phyloP scores from a whole-genome alignment of 2,888 invertebrate species.

The Deilephila porcellus region DNA sequence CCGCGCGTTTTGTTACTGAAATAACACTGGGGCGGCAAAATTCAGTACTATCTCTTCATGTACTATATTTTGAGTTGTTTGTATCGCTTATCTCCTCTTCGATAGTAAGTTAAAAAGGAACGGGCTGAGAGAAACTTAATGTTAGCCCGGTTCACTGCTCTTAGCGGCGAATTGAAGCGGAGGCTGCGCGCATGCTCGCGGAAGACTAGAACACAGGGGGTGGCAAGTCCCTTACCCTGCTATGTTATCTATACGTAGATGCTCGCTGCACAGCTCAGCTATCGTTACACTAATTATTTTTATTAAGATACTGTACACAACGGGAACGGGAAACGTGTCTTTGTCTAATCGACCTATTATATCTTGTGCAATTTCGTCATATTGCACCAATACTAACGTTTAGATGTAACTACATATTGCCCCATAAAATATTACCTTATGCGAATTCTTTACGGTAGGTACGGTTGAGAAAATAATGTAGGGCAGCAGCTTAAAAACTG shows the following conservation, averaged over 20 bases:
- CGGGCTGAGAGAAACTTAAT: slow-evolving; percentile 32
- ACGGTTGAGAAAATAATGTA: neutral
- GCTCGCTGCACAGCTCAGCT: neutral
- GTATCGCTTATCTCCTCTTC: slow-evolving; percentile 36
- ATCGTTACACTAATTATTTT: neutral
- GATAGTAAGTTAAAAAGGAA: slow-evolving; percentile 37
- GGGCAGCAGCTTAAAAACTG: neutral
- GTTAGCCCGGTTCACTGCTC: slow-evolving; percentile 28
- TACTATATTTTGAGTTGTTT: slow-evolving; percentile 27
- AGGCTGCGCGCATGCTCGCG: slow-evolving; percentile 71
- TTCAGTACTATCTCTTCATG: slow-evolving; percentile 25
- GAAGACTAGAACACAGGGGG: slow-evolving; percentile 10
- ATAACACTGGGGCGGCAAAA: slow-evolving; percentile 37
- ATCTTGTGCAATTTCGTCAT: neutral
- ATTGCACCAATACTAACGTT: neutral
- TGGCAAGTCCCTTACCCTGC: neutral
- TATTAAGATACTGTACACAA: neutral
- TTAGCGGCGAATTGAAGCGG: slow-evolving; percentile 50
- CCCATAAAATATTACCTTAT: neutral
- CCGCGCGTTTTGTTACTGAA: slow-evolving; percentile 37
- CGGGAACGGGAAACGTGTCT: neutral
- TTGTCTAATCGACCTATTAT: neutral
- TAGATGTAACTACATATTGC: neutral
- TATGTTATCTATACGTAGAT: slow-evolving; percentile 1
- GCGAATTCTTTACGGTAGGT: neutral